These are phyloP conservation scores for Hyles lineata DNA, from an alignment of 2,888 invertebrate species.

Conservation along the genomic window DNA sequence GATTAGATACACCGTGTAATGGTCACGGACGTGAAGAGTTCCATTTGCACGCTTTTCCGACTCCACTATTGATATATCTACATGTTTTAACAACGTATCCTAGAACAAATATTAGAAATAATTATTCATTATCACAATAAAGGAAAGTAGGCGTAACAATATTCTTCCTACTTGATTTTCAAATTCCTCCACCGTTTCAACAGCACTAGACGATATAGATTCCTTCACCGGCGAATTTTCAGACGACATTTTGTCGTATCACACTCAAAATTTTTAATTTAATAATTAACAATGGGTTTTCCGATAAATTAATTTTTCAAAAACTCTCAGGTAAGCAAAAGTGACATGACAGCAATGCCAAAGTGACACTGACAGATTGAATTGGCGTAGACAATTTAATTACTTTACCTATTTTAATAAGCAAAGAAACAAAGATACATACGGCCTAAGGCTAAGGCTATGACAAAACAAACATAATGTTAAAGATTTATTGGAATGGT, in stretches of 20 bases:
- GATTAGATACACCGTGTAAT: slow-evolving; percentile 91
- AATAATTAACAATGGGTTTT: not conserved
- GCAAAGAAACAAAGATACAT: not conserved
- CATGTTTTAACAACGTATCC: slow-evolving; percentile 88
- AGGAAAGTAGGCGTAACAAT: slow-evolving; percentile 65
- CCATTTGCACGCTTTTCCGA: slow-evolving; percentile 91
- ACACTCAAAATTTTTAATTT: slow-evolving; percentile 4
- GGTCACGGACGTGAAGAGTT: slow-evolving; percentile 89
- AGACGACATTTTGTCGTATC: slow-evolving; percentile 57
- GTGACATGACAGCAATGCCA: slow-evolving; percentile 29
- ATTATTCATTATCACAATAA: slow-evolving; percentile 38
- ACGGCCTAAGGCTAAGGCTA: not conserved
- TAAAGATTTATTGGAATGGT: too few relatives aligned
- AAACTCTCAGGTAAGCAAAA: slow-evolving; percentile 32
- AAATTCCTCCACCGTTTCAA: slow-evolving; percentile 71
- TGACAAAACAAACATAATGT: too few relatives aligned
- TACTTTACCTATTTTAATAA: not conserved
- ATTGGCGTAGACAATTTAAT: not conserved
- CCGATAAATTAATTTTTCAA: slow-evolving; percentile 28
- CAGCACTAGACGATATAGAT: slow-evolving; percentile 61
- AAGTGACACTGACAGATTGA: slow-evolving; percentile 14
- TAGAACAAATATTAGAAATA: slow-evolving; percentile 63
- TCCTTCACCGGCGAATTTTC: slow-evolving; percentile 67
- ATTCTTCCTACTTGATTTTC: slow-evolving; percentile 65
- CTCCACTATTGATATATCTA: slow-evolving; percentile 90